Base-by-base conservation (phyloP, 2,888 invertebrate species). In the Cataglyphis rosenhaueri region DNA sequence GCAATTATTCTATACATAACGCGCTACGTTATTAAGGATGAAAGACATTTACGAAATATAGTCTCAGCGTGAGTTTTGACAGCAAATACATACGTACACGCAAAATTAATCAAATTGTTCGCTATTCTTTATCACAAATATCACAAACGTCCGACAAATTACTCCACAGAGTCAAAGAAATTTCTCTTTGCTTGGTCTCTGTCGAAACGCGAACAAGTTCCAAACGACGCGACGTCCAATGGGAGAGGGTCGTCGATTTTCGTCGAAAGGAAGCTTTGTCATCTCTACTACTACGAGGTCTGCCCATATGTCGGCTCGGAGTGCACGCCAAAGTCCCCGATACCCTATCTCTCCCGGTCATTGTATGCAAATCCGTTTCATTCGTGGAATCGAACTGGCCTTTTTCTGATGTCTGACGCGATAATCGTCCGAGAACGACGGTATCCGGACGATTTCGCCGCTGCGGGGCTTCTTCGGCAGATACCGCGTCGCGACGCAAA, bases 311-410 rank as follows among this genome's bases (percentile, higher is more conserved):
- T 81, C 84, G 85, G 81, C 62, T 59, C 86, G 82, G 68, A 84
- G 70, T 12, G 81, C 78, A 81, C 84, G 74, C 76, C 83, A 59
- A 83, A 88, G 86, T 83, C 82, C 59, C 61, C 84, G 84, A 85
- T 90, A 86, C 88, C 86, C 89, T 88, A 91, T 92, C 92, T 92
- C 91, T 90, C 86, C 87, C 88, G 92, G 92, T 93, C 93, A 94
- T 94, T 94, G 94, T 94, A 94, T 94, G 94, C 93, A 94, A 93
- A 94, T 94, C 90, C 91, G 89, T 91, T 89, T 91, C 91, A 91
- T 92, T 92, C 91, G 92, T 90, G 91, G 92, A 93, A 93, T 93
- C 93, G 91, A 92, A 91, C 91, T 89, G 89, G 91, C 87, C 91
- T 93, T 93, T 93, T 93, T 92, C 91, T 92, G 94, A 94, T 94